Base-by-base conservation (phyloP, 2,888 invertebrate genomes). In the Brenthis hecate region DNA sequence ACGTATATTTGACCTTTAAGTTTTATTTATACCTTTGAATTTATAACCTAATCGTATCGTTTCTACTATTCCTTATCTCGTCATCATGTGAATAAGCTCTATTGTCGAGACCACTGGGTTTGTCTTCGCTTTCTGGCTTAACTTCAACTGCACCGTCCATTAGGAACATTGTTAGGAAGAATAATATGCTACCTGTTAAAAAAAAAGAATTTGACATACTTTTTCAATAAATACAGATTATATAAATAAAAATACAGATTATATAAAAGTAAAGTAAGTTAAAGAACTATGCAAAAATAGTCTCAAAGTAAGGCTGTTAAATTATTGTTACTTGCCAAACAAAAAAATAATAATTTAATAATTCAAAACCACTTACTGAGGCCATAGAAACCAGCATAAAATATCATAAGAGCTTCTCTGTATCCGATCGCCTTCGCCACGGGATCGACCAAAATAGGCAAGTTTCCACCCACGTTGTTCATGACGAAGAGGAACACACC, bases 391-490 rank as follows among this genome's bases (percentile, higher is more conserved):
- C 97, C 98, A 47, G 97, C 97, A 87, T 98, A 98, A 88, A 96
- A 97, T 79, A 98, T 96, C 93, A 96, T 96, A 64, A 98, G 93
- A 32, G 97, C 95, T 79, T 96, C 96, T 75, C 97, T 93, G 86
- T 97, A 98, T 11, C 97, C 97, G 70, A 97, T 95, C 2, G 94
- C 93, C 85, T 96, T 96, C 64, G 97, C 95, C 1, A 97, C 95
- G 0, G 97, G 97, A 85, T 97, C 97, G 2, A 98, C 97, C 8
- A 97, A 92, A 78, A 98, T 97, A 43, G 98, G 98, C 78, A 98
- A 91, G 87, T 98, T 98, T 50, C 98, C 98, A 6, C 98, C 98
- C 71, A 98, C 95, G 88, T 98, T 98, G 92, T 98, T 98, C 97
- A 98, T 98, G 2, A 98, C 97, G 87, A 98, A 98, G 53, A 98